phyloP scores from a whole-genome alignment of 2,888 invertebrate genomes.

The Phymatocera aterrima region DNA sequence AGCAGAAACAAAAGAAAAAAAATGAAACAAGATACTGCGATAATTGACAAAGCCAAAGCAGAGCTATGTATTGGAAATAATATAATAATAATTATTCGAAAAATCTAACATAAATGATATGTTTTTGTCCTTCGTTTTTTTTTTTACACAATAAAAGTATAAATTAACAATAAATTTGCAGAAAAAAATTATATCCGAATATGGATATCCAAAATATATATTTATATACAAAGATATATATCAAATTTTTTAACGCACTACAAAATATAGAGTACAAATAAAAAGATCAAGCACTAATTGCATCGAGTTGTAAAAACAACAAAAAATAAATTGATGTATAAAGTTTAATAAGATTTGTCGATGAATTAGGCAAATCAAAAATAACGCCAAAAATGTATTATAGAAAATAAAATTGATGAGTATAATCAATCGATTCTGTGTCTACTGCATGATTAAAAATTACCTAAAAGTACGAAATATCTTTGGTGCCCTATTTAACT shows the following conservation, averaged over 20 bases:
- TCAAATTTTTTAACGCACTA: constrained; percentile 13
- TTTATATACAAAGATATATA: no score
- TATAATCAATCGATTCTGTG: constrained; percentile 48
- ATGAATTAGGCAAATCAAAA: constrained; percentile 6
- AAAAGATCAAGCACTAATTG: constrained; percentile 23
- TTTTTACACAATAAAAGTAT: constrained; percentile 33
- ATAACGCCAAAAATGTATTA: constrained; percentile 35
- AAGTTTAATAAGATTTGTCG: neutral
- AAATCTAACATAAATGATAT: constrained; percentile 47
- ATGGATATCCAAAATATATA: constrained; percentile 24
- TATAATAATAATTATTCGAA: constrained; percentile 48
- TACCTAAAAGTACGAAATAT: constrained; percentile 61
- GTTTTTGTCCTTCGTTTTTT: constrained; percentile 27
- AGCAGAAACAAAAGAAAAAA: constrained; percentile 52
- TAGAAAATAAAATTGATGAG: constrained; percentile 50
- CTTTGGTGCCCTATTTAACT: constrained; percentile 70
- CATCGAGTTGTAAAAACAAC: neutral
- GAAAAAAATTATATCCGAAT: constrained; percentile 45
- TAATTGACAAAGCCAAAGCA: constrained; percentile 19
- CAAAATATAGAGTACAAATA: constrained; percentile 38
- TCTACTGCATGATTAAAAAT: constrained; percentile 53
- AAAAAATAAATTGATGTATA: neutral
- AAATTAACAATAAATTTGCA: constrained; percentile 50
- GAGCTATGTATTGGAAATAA: constrained; percentile 49
- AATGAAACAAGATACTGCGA: constrained; percentile 49